Base-by-base conservation (phyloP, 2,113 vertebrate species). In the Gyps fulvus region DNA sequence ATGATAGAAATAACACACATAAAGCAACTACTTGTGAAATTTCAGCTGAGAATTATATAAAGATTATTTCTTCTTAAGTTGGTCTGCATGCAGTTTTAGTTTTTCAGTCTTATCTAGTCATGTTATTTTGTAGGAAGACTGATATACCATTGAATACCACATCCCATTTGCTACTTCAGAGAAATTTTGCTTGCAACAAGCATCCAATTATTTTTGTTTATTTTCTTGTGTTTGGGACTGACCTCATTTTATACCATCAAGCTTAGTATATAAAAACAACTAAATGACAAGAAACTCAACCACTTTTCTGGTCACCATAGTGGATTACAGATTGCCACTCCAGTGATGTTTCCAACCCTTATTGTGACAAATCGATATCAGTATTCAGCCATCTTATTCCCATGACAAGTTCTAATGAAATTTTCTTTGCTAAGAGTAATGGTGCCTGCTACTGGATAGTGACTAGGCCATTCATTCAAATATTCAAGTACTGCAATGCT, bases 401-500 rank as follows among this genome's bases (percentile, higher is more conserved):
- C 71, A 54, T 90, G 95, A 96, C 90, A 92, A 90, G 69, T 86
- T 89, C 45, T 96, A 96, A 98, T 96, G 96, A 93, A 93, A 95
- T 95, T 96, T 95, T 92, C 87, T 96, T 77, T 83, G 89, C 87
- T 47, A 88, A 94, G 96, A 98, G 34, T 93, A 55, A 96, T 96
- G 92, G 62, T 77, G n/a, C 54, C 57, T 86, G 89, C 58, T 90
- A 29, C 86, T 61, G 45, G 31, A n/a, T 58, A 72, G 92, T 55
- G 74, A 93, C 88, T 63, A 29, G 62, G 72, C 58, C 70, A 94
- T 97, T 95, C 90, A 76, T 95, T 97, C 95, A 79, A 91, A 96
- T 97, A 71, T 91, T 89, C 50, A 66, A 94, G 59, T 23, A 29
- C n/a, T n/a, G n/a, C 20, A 77, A 43, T 49, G n/a, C 13, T 58